Conservation (phyloP, 2,888 invertebrate genomes). For the Cacoxenus indagator region DNA sequence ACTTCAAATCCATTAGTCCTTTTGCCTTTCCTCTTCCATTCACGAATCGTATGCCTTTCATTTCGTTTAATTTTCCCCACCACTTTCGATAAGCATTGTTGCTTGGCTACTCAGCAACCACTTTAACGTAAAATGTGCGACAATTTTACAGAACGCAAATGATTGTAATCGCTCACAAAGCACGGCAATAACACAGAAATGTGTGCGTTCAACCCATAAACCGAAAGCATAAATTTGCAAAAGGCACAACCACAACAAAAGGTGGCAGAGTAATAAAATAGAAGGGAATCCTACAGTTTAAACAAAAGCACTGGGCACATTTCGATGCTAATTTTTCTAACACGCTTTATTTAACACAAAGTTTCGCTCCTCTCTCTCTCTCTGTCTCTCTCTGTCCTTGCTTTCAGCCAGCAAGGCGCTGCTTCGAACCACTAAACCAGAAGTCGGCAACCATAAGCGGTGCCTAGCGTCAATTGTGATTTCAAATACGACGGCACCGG, state of each 20-base stretch:
- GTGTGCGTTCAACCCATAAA: background rate
- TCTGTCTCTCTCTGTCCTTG: too few species aligned
- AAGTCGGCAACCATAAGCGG: background rate
- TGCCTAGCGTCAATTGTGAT: background rate
- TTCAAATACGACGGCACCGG: background rate
- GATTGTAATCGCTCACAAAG: slow-evolving; percentile 18
- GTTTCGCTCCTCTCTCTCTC: too few species aligned
- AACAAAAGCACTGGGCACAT: slow-evolving; percentile 1
- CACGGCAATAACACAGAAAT: slow-evolving; percentile 20
- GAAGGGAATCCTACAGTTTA: background rate
- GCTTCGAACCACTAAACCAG: background rate
- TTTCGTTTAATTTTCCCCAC: background rate
- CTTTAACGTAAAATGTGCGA: background rate
- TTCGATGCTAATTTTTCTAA: slow-evolving; percentile 50
- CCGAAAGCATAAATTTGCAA: slow-evolving; percentile 5
- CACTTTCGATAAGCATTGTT: background rate
- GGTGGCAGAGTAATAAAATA: background rate
- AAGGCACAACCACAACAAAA: background rate
- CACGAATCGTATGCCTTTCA: background rate
- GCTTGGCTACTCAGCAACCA: background rate
- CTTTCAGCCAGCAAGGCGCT: background rate
- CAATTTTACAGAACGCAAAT: slow-evolving; percentile 22
- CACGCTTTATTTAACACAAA: slow-evolving; percentile 45
- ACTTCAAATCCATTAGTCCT: background rate
- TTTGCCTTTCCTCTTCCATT: background rate